A percentile compares a stretch with the other conserved stretches of the same genome.
These are phyloP conservation scores for Polyploca ridens DNA, from an alignment of 2,888 invertebrate genomes.

Conservation along the genomic window DNA sequence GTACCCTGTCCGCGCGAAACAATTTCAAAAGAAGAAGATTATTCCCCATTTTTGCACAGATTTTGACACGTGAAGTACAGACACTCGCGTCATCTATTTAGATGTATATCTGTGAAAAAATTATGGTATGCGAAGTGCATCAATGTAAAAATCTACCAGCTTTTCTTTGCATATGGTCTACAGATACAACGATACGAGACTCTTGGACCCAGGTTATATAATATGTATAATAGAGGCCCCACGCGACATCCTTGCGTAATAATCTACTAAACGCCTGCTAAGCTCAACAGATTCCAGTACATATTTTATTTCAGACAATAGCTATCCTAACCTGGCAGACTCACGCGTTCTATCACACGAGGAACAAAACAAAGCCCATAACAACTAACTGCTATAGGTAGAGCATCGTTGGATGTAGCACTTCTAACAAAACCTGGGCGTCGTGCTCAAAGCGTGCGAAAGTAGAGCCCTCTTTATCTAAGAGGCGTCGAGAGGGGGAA, in stretches of 20 bases:
- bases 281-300: slow-evolving; percentile 19
- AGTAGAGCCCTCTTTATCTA: slow-evolving; percentile 81
- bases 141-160: too few species aligned
- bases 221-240: not conserved
- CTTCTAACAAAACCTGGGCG: slow-evolving; percentile 73
- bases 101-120: too few species aligned
- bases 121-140: too few species aligned
- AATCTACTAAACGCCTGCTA: slow-evolving; percentile 17
- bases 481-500: slow-evolving; percentile 62
- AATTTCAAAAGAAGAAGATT: too few species aligned
- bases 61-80: too few species aligned
- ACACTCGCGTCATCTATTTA: too few species aligned
- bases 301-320: slow-evolving; percentile 41
- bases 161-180: too few species aligned
- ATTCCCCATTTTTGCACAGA: too few species aligned
- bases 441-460: slow-evolving; percentile 78
- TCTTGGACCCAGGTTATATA: too few species aligned
- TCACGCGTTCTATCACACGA: slow-evolving; percentile 39
- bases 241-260: not conserved
- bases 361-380: slow-evolving; percentile 51
- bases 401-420: slow-evolving; percentile 29
- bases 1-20: too few species aligned
- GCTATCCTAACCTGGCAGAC: slow-evolving; percentile 43
- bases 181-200: too few species aligned
- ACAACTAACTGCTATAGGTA: slow-evolving; percentile 44